These are phyloP conservation scores for Tetramorium bicarinatum DNA, from an alignment of 2,888 invertebrate genomes.

Conservation along the genomic window DNA sequence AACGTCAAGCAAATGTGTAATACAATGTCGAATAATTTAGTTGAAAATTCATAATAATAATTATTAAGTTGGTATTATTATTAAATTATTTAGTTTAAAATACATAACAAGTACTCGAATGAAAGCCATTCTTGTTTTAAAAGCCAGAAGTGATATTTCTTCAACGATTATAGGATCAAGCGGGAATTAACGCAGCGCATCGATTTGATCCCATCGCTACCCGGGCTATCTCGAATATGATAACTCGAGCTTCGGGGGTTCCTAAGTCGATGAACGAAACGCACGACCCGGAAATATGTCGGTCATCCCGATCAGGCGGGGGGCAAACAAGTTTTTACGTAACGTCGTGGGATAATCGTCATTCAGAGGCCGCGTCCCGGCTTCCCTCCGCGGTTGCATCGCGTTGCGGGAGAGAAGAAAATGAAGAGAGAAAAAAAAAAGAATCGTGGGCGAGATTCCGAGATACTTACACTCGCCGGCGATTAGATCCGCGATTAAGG, in stretches of 20 bases:
- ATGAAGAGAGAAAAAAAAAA: neutral
- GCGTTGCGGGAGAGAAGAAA: neutral
- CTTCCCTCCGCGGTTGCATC: neutral
- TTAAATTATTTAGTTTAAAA: neutral
- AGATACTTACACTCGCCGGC: neutral
- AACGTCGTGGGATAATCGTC: slow-evolving; percentile 68
- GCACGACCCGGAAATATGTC: slow-evolving; percentile 65
- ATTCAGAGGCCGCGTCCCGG: slow-evolving; percentile 21
- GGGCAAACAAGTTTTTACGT: slow-evolving; percentile 81
- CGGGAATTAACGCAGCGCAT: neutral
- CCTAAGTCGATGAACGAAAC: slow-evolving; percentile 53
- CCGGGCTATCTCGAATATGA: slow-evolving; percentile 35
- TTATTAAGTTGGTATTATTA: too few species aligned
- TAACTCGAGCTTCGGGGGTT: slow-evolving; percentile 45
- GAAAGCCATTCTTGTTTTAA: neutral
- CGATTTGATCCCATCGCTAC: slow-evolving; percentile 8
- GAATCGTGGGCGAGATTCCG: neutral
- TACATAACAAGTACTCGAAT: neutral
- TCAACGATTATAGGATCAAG: neutral
- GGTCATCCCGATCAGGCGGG: slow-evolving; percentile 66
- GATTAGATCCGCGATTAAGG: slow-evolving; percentile 32
- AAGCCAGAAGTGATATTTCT: neutral
- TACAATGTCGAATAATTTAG: neutral
- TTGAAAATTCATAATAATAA: neutral
- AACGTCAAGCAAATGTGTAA: neutral